Percentiles rank a stretch among this genome's conserved stretches.
phyloP scores from a whole-genome alignment of 2,888 invertebrate genomes.

The Polydrusus pterygomalis region DNA sequence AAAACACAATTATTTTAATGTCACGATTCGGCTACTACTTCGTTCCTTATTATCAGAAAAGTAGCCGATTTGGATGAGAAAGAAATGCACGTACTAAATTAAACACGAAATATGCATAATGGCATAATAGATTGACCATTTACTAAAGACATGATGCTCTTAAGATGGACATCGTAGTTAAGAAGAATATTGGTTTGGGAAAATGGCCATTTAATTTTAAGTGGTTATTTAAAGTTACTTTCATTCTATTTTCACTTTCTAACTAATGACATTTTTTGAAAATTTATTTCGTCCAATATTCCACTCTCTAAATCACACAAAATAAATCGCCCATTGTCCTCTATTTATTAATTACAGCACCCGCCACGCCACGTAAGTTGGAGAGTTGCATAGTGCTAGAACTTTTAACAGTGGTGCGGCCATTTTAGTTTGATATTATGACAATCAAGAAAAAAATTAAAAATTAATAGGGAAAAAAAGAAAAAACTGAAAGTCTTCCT shows the following conservation, averaged over 20 bases:
- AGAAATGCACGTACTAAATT: slow-evolving; percentile 49
- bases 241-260: not conserved
- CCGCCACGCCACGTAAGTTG: no score
- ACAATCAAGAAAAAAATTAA: no score
- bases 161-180: slow-evolving; percentile 11
- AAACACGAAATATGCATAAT: slow-evolving; percentile 37
- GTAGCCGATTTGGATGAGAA: slow-evolving; percentile 26
- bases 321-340: no score
- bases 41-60: slow-evolving; percentile 40
- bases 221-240: not conserved
- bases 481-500: no score
- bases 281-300: no score
- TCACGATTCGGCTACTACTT: slow-evolving; percentile 49
- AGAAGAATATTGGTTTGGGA: slow-evolving; percentile 11
- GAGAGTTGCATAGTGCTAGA: no score
- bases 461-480: no score
- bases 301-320: no score
- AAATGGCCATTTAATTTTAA: not conserved
- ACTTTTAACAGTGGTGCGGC: no score
- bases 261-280: not conserved
- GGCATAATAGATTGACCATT: slow-evolving; percentile 16
- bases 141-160: slow-evolving; percentile 5
- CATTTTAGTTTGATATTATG: no score
- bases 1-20: slow-evolving; percentile 45
- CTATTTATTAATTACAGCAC: no score